Evolutionary conservation across 2,797 vertebrate genomes (phyloP).

Genomic region (Galagoides demidoff): DNA sequence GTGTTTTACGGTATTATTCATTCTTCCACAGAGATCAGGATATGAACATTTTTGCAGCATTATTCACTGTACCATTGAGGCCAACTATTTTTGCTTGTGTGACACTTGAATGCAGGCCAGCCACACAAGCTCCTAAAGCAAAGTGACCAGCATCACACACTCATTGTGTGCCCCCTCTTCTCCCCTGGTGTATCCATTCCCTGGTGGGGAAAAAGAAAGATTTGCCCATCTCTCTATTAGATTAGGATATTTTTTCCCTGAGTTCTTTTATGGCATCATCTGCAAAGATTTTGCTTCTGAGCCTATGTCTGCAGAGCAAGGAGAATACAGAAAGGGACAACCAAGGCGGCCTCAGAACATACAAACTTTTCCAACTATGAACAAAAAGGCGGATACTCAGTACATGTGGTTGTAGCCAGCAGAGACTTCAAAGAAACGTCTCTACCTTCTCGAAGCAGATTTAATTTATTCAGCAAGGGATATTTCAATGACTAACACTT

Average conservation of each 20-base stretch:
- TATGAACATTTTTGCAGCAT: not conserved
- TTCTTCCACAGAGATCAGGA: no score
- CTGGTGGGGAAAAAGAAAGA: not conserved
- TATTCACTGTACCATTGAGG: no score
- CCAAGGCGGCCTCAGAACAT: accelerated
- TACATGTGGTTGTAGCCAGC: accelerated
- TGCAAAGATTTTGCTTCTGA: not conserved
- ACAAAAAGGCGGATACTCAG: accelerated
- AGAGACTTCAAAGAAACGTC: not conserved
- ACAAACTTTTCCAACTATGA: not conserved
- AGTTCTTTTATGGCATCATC: no score
- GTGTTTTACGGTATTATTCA: not conserved
- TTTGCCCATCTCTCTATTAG: accelerated
- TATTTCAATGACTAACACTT: no score
- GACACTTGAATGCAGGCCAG: no score
- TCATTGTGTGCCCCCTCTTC: accelerated
- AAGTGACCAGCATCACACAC: accelerated
- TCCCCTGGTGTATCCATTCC: no score
- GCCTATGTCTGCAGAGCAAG: accelerated
- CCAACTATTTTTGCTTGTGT: not conserved
- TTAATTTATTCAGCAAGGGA: not conserved
- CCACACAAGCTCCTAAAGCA: accelerated
- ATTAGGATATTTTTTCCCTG: no score
- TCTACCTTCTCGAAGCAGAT: not conserved
- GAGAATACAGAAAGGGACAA: accelerated